These are phyloP conservation scores for Umimayanthus chanpuru DNA, from an alignment of 92 coral and sea anemone genomes.

Conservation along the genomic window DNA sequence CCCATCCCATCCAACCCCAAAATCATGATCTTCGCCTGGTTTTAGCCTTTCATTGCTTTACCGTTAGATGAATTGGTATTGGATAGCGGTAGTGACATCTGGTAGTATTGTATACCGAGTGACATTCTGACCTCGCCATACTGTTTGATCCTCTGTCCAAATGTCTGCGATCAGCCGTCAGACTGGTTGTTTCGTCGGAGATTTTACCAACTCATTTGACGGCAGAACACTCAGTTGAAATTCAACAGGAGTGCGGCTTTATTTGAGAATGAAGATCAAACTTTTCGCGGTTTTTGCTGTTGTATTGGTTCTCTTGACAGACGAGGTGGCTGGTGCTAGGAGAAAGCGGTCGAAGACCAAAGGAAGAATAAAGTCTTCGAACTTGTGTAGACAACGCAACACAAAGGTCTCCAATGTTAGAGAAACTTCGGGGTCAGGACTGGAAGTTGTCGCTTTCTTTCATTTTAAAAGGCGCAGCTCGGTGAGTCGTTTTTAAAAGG, in stretches of 20 bases:
- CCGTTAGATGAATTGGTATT: background rate
- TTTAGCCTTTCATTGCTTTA: background rate
- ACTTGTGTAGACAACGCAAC: slow-evolving; percentile 16
- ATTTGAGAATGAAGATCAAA: slow-evolving; percentile 24
- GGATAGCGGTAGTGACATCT: slow-evolving; percentile 2
- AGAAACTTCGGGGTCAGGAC: slow-evolving; percentile 3
- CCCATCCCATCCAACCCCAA: background rate
- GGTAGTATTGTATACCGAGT: background rate
- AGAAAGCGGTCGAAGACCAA: slow-evolving; percentile 11
- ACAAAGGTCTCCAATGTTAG: background rate
- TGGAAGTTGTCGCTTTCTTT: slow-evolving; percentile 36
- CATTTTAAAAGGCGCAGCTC: slow-evolving; percentile 33
- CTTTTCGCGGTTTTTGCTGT: background rate
- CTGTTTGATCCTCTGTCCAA: background rate
- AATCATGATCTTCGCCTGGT: background rate
- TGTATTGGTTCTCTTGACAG: slow-evolving; percentile 10
- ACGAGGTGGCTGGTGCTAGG: background rate
- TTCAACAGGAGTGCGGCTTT: background rate
- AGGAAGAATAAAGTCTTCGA: slow-evolving; percentile 5
- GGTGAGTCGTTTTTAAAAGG: background rate
- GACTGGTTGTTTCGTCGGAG: background rate
- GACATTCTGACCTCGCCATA: background rate
- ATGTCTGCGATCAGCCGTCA: background rate
- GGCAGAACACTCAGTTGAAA: background rate
- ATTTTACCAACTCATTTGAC: background rate